Base-by-base conservation (phyloP, 2,113 vertebrate species). In the Podocnemis expansa region DNA sequence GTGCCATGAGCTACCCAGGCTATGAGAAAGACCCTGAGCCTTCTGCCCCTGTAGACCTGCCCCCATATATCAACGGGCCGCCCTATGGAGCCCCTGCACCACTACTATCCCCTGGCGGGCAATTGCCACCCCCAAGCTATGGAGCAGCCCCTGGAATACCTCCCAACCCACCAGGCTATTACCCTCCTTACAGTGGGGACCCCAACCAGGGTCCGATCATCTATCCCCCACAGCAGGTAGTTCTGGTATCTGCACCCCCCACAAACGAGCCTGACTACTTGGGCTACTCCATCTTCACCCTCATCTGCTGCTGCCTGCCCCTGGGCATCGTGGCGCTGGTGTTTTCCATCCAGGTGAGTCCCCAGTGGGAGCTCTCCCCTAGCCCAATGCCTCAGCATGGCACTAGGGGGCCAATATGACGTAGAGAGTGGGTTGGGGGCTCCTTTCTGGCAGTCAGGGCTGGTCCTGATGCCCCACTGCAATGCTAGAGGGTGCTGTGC, bases 231-330 rank as follows among this genome's bases (percentile, higher is more conserved):
- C 76, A 85, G 54, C 49, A 34, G 34, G 49, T 49, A 9, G 5
- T 52, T 31, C 29, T 52, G 21, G 47, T 80, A 47, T n/a, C 29
- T 27, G 16, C 78, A 10, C 8, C 47, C n/a, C 2, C 88, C 54
- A 10, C 19, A 75, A 27, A 10, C 9, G 82, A 96, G 63, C 95
- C 96, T 1, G 98, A 98, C 90, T 98, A 98, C 95, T 5, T 98
- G 96, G 38, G 94, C 56, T 98, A 98, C 92, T 99, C 98, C 95
- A 97, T 98, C 94, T 98, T 98, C 93, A 98, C 97, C 89, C n/a
- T 98, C 97, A 22, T 98, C 80, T 98, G 97, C 94, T 99, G 98
- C 95, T 98, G 97, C 88, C 75, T 98, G 51, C 98, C 98, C 1
- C 86, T 98, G 13, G 98, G 98, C 43, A 89, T 98, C 6, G 97